Evolutionary conservation across 1,140 invertebrate species (phyloP).

Genomic region (Ptiloglossa arizonensis): DNA sequence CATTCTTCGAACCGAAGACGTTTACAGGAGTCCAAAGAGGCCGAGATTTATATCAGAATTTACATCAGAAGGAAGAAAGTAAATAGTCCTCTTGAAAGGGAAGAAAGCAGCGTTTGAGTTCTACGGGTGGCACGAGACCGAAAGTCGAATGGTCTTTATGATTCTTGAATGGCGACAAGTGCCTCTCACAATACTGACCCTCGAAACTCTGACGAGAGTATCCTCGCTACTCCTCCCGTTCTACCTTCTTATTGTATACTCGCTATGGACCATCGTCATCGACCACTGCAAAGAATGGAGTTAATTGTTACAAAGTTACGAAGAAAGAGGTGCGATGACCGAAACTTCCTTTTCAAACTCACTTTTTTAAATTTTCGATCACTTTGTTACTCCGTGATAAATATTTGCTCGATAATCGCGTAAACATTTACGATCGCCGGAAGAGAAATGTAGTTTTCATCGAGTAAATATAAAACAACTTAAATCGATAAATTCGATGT

Average conservation of each 20-base stretch:
- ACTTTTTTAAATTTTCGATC: no score
- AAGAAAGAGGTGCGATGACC: not conserved
- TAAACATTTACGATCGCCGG: no score
- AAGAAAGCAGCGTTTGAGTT: not conserved
- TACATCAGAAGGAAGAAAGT: not conserved
- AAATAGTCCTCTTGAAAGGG: not conserved
- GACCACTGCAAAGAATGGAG: not conserved
- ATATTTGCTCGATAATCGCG: no score
- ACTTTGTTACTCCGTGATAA: no score
- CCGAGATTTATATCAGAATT: not conserved
- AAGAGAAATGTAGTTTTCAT: no score
- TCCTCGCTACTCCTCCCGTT: not conserved
- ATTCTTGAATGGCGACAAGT: constrained; percentile 49
- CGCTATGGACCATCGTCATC: not conserved
- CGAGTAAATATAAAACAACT: no score
- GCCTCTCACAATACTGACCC: constrained; percentile 27
- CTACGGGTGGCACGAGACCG: not conserved
- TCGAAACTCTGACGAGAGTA: not conserved
- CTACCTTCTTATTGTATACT: not conserved
- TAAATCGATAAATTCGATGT: no score
- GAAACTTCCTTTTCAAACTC: no score
- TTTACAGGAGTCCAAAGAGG: not conserved
- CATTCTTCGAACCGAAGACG: no score
- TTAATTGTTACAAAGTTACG: not conserved
- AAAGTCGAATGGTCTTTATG: constrained; percentile 16